These are phyloP conservation scores for Cynopterus brachyotis DNA, from an alignment of 2,113 vertebrate species.

Conservation along the genomic window DNA sequence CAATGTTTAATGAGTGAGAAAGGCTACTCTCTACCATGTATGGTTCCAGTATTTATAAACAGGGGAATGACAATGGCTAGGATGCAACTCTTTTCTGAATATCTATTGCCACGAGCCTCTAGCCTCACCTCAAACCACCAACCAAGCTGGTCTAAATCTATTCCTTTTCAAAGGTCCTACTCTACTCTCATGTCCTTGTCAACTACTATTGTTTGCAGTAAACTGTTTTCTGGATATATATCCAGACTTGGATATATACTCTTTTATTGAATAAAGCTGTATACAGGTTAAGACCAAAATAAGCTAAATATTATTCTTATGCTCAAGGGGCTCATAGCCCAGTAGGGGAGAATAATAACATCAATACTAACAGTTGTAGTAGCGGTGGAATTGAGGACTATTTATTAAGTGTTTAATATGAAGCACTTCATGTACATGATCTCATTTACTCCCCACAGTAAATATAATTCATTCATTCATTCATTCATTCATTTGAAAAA, in stretches of 20 bases:
- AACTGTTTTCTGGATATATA: conserved; percentile 9
- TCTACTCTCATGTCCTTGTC: not conserved
- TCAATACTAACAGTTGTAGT: not conserved
- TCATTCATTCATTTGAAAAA: not conserved
- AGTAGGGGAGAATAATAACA: not conserved
- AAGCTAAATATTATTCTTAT: not conserved
- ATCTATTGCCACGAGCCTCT: not conserved
- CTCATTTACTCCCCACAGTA: conserved; percentile 29
- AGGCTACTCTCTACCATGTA: conserved; percentile 28
- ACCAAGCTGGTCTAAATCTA: not conserved
- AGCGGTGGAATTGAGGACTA: not conserved
- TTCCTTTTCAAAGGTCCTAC: not conserved
- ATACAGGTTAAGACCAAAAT: not conserved
- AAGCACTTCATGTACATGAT: not conserved
- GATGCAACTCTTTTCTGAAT: not conserved
- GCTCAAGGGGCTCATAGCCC: not conserved
- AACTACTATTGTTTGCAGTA: not conserved
- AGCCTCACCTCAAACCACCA: not conserved
- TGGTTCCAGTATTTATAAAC: conserved; percentile 29
- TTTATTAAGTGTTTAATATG: conserved; percentile 8
- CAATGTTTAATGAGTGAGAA: conserved; percentile 54
- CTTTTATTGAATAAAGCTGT: not conserved
- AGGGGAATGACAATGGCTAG: conserved; percentile 24
- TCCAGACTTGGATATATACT: not conserved
- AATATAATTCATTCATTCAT: not conserved